Conservation (phyloP, 2,888 invertebrate species). For the Morinoia aosen region DNA sequence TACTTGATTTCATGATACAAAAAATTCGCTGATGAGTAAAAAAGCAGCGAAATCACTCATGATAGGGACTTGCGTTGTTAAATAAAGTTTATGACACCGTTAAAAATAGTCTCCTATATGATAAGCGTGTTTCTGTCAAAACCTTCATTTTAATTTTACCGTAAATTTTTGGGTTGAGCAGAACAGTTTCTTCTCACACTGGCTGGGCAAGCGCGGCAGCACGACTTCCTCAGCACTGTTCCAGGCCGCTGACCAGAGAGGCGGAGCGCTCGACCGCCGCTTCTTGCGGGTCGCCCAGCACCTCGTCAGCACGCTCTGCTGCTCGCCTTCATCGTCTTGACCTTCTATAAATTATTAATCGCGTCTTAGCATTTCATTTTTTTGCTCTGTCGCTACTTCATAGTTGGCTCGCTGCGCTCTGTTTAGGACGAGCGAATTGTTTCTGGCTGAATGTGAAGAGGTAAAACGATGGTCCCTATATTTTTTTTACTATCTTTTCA, state of each 20-base stretch:
- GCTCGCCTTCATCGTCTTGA: background rate
- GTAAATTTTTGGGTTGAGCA: background rate
- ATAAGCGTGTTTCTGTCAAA: too few relatives aligned
- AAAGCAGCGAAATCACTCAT: background rate
- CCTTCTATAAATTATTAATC: background rate
- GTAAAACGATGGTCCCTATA: too few relatives aligned
- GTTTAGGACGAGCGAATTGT: background rate
- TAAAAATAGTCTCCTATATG: too few relatives aligned
- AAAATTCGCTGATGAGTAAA: background rate
- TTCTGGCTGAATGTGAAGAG: background rate
- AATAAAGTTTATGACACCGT: background rate
- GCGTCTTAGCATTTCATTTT: too few relatives aligned
- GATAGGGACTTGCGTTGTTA: background rate
- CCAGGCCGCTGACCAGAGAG: background rate
- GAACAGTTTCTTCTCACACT: slow-evolving; percentile 64
- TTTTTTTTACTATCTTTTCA: background rate
- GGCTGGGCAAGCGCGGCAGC: slow-evolving; percentile 56
- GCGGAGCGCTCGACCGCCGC: background rate
- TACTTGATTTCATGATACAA: background rate
- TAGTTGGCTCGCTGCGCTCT: background rate
- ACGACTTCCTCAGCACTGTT: background rate
- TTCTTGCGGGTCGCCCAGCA: slow-evolving; percentile 32
- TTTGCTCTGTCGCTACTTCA: background rate
- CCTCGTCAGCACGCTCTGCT: slow-evolving; percentile 13
- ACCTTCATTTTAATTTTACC: too few relatives aligned